phyloP scores from a whole-genome alignment of 2,888 invertebrate genomes.

The Anodontia alba region DNA sequence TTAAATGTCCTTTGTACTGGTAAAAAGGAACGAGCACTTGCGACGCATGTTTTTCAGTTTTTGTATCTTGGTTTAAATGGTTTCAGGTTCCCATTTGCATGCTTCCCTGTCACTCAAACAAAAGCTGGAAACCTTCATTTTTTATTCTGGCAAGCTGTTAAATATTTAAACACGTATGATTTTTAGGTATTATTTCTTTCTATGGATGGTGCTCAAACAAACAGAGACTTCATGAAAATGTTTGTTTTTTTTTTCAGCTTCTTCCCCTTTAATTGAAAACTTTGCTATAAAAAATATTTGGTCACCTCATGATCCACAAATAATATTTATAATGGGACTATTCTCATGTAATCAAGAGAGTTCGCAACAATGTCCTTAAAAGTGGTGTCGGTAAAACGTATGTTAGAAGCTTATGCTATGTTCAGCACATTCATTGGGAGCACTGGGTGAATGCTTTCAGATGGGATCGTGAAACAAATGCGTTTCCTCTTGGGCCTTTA shows the following conservation, averaged over 20 bases:
- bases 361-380: conserved; percentile 11
- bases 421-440: background rate
- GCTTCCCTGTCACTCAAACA: conserved; percentile 25
- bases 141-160: conserved; percentile 8
- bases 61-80: conserved; percentile 18
- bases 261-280: background rate
- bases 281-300: conserved; percentile 24
- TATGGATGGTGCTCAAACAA: conserved; percentile 30
- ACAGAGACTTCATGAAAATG: conserved; percentile 21
- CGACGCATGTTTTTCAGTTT: conserved; percentile 20
- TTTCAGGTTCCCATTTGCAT: conserved; percentile 25
- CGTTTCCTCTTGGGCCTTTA: conserved; percentile 27
- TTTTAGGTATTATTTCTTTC: conserved; percentile 12
- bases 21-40: background rate
- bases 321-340: conserved; percentile 20
- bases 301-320: conserved; percentile 19
- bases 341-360: conserved; percentile 18
- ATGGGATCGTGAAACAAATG: conserved; percentile 24
- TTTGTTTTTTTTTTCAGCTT: conserved; percentile 13
- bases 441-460: conserved; percentile 26
- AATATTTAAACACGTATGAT: conserved; percentile 12
- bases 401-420: background rate
- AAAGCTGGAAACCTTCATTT: conserved; percentile 27
- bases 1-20: conserved; percentile 2
- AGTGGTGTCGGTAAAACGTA: conserved; percentile 3